Evolutionary conservation across 2,797 vertebrate species (phyloP), one percentile per base, ranked within the genome.

Genomic region (Oryzias sinensis): DNA sequence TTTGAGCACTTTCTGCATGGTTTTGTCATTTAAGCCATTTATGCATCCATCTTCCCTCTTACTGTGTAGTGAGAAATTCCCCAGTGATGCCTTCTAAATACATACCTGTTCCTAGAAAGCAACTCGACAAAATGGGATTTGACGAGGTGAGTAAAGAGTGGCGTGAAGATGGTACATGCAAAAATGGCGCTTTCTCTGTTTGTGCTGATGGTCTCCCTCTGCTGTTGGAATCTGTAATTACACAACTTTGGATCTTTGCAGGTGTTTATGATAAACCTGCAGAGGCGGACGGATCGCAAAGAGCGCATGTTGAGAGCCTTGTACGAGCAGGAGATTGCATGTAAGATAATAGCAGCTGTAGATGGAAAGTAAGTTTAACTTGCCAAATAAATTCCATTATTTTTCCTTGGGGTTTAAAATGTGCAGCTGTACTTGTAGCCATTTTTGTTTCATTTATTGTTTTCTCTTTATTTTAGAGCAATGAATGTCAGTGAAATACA

Each of bases 101-200:
- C 79, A 80, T 98, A 69, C 92, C 72, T 1, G 74, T 90, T 60
- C 92, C 91, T 51, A 87, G 69, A 6, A 98, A 94, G 82, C 82
- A 86, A 47, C 92, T 92, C 4, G 94, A 97, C 90, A 99, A 98
- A 93, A 89, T 99, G 93, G 97, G 94, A 62, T 99, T 99, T 87
- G 94, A 99, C 77, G 97, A 99, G 93, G 97, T 99, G 92, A 87
- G 91, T 74, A 64, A 58, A 0, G 49, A 72, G 82, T 75, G 70
- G 24, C 41, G 69, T 65, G 81, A 88, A 87, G 83, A 82, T 85
- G 83, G 76, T 65, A 50, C 53, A 59, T 85, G 84, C 74, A 83
- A 67, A 86, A 84, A 84, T 84, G 71, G 61, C 40, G n/a, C 3
- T 62, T 58, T 70, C 0, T 67, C 44, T 29, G 11, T 47, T 69